Percentiles rank a stretch among this genome's conserved stretches.
phyloP scores from a whole-genome alignment of 2,797 vertebrate genomes.

The Staurois parvus region DNA sequence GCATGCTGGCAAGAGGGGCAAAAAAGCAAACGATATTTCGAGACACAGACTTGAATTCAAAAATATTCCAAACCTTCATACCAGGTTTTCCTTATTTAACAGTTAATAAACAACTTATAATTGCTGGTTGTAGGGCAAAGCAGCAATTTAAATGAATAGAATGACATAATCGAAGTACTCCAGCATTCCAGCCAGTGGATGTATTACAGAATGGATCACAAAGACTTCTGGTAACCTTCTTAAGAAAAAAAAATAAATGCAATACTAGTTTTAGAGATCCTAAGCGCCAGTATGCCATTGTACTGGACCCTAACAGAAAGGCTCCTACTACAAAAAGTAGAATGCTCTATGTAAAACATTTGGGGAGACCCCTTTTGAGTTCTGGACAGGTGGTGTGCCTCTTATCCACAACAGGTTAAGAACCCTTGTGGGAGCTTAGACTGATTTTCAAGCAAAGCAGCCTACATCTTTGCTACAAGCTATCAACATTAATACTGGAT shows the following conservation, averaged over 20 bases:
- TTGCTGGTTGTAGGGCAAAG: conserved; percentile 17
- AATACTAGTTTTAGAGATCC: not conserved
- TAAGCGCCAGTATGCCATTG: too few species aligned
- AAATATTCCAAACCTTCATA: conserved; percentile 46
- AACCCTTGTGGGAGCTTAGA: too few species aligned
- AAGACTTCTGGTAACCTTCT: not conserved
- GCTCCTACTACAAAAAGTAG: too few species aligned
- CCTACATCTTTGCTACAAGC: too few species aligned
- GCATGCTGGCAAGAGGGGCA: conserved; percentile 52
- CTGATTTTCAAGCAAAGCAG: too few species aligned
- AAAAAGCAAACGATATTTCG: conserved; percentile 54
- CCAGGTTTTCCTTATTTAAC: conserved; percentile 50
- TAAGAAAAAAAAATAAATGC: not conserved
- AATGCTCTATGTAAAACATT: too few species aligned
- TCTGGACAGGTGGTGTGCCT: too few species aligned
- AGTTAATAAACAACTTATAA: conserved; percentile 55
- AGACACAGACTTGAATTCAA: conserved; percentile 45
- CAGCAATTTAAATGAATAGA: conserved; percentile 8
- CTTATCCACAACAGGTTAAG: too few species aligned
- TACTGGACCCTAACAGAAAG: too few species aligned
- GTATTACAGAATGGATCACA: not conserved
- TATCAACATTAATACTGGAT: too few species aligned
- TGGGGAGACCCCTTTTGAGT: too few species aligned
- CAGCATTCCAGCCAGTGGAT: not conserved
- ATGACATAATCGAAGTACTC: conserved; percentile 5